Evolutionary conservation across 2,888 invertebrate species (phyloP), one percentile per base, ranked within the genome.

Genomic region (Mongoloraphidia duomilia): DNA sequence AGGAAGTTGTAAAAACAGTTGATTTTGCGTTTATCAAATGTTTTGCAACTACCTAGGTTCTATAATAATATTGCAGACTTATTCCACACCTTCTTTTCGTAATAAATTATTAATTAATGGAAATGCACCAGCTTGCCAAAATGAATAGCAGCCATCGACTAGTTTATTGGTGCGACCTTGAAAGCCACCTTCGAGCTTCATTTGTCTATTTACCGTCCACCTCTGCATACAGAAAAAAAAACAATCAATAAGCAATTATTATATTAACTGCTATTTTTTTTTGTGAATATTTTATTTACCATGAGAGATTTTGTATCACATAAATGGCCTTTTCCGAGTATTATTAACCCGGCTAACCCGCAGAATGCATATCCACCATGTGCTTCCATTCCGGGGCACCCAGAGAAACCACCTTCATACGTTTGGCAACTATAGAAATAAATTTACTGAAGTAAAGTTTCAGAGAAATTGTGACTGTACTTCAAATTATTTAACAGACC

Each of bases 291-390:
- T 17, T 40, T 40, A 59, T 60, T 61, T 68, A 79, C 80, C 63
- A 88, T 66, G 49, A 96, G 69, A 8, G 83, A 75, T 62, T 82
- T 77, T 48, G 84, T 67, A 67, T 92, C 82, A 69, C 87, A 86
- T 34, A 84, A 68, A 56, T 82, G 71, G 38, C 83, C 77, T 61
- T 80, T 80, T 55, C 83, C 81, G 12, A 99, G 72, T 51, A 99
- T 70, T 3, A 87, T 80, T 41, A 99, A 72, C 1, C 91, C 79
- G 47, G 97, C 94, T 53, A 96, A 76, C 1, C 91, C 97, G 75
- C 98, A 99, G 69, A 92, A 98, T 1, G 96, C 85, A 68, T 98
- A 98, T n/a, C 98, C 98, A 2, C 98, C 98, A 71, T 98, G 98
- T 8, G 98, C 97, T 69, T 99, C 98, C 77, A 92, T 81, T 9